Evolutionary conservation across 2,888 invertebrate species (phyloP).

Genomic region (Drosophila mercatorum): DNA sequence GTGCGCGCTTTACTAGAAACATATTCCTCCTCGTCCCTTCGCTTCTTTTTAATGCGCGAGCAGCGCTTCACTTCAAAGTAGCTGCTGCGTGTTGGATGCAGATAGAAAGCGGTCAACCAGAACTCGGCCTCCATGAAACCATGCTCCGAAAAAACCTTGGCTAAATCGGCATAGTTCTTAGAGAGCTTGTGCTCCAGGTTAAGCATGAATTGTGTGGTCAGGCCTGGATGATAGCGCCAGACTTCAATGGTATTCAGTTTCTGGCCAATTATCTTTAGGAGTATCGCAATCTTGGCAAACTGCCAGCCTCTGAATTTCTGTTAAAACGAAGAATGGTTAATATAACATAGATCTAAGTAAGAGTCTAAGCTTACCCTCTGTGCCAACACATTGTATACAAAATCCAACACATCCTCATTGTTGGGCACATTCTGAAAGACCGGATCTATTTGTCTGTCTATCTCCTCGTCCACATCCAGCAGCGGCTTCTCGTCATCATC

Average conservation of each 20-base stretch:
- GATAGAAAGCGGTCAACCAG: constrained; percentile 83
- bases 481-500: constrained; percentile 68
- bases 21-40: constrained; percentile 54
- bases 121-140: constrained; percentile 82
- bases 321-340: neutral
- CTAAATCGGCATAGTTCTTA: constrained; percentile 78
- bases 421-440: constrained; percentile 81
- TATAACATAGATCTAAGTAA: neutral
- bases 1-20: constrained; percentile 4
- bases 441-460: constrained; percentile 73
- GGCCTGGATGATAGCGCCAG: constrained; percentile 82
- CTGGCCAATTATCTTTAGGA: constrained; percentile 79
- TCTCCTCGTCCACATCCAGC: constrained; percentile 58
- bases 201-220: constrained; percentile 79
- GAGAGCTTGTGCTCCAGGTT: constrained; percentile 77
- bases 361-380: constrained; percentile 59
- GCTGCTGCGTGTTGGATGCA: constrained; percentile 72
- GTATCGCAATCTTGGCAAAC: constrained; percentile 80
- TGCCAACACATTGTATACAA: constrained; percentile 74
- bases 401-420: constrained; percentile 72
- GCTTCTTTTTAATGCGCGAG: constrained; percentile 72
- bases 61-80: constrained; percentile 78
- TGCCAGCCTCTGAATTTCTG: constrained; percentile 81
- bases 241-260: constrained; percentile 81
- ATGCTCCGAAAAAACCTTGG: constrained; percentile 75